phyloP scores from a whole-genome alignment of 1,140 invertebrate species.

The Theocolax elegans region DNA sequence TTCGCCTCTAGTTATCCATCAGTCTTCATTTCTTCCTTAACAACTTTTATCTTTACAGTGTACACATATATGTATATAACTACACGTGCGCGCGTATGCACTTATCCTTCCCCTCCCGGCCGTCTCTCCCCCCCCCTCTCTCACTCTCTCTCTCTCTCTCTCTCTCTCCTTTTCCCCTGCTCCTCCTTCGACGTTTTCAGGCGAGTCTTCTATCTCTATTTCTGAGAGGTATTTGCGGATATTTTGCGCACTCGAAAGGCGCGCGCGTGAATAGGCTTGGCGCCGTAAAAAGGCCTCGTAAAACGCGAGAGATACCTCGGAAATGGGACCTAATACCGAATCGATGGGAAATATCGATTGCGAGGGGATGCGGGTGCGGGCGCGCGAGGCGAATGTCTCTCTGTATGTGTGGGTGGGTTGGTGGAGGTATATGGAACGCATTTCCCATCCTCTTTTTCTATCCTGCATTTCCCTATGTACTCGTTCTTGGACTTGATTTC shows the following conservation, averaged over 20 bases:
- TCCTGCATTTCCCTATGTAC: not conserved
- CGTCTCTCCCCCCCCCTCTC: too few relatives aligned
- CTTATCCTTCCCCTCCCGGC: not conserved
- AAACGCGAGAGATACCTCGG: constrained; percentile 7
- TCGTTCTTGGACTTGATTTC: constrained; percentile 17
- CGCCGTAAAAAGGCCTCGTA: constrained; percentile 17
- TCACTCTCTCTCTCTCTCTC: not conserved
- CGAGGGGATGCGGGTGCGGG: too few relatives aligned
- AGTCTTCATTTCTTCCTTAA: too few relatives aligned
- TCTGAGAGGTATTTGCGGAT: too few relatives aligned
- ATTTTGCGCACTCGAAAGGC: too few relatives aligned
- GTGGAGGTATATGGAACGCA: not conserved
- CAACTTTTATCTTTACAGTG: too few relatives aligned
- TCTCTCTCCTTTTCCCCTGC: not conserved
- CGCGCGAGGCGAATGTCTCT: too few relatives aligned
- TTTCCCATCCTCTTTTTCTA: not conserved
- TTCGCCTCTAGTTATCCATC: too few relatives aligned
- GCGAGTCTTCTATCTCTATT: too few relatives aligned
- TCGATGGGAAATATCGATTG: constrained; percentile 28
- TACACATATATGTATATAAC: too few relatives aligned
- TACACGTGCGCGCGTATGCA: too few relatives aligned
- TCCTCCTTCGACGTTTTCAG: not conserved
- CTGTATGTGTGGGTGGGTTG: too few relatives aligned
- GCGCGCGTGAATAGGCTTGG: constrained; percentile 7
- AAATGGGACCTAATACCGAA: constrained; percentile 20